Conservation (phyloP, 2,888 invertebrate genomes). For the Argyresthia albistria region DNA sequence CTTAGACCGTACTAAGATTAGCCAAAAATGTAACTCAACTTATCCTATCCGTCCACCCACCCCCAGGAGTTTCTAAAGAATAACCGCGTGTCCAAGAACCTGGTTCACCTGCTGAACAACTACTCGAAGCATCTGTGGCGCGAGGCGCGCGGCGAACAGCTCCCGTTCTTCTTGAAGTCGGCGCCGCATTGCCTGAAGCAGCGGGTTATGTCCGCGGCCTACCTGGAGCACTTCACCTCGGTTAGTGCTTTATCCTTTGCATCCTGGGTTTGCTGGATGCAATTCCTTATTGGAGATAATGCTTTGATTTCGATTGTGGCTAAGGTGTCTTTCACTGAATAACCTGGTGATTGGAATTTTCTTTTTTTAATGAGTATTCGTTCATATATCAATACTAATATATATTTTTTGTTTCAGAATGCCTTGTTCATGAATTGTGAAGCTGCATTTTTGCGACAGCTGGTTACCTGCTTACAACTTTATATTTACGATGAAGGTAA, state of each 20-base stretch:
- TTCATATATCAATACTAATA: no score
- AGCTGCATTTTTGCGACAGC: conserved; percentile 42
- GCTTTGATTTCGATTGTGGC: no score
- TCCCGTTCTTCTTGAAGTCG: conserved; percentile 31
- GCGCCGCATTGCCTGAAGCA: conserved; percentile 41
- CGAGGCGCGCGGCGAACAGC: conserved; percentile 41
- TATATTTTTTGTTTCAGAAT: conserved; percentile 30
- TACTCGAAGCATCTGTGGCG: conserved; percentile 48
- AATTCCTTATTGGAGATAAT: no score
- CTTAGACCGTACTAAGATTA: no score
- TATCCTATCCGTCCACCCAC: neutral
- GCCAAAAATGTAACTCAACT: no score
- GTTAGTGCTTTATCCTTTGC: conserved; percentile 23
- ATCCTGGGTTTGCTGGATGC: no score
- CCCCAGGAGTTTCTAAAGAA: conserved; percentile 42
- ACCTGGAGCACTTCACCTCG: conserved; percentile 30
- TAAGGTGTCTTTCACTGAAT: no score
- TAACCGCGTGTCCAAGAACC: conserved; percentile 44
- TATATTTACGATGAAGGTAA: conserved; percentile 43
- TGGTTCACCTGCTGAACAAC: conserved; percentile 35
- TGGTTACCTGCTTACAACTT: conserved; percentile 40
- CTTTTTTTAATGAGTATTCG: no score
- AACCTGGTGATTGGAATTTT: no score
- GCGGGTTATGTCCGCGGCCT: conserved; percentile 44
- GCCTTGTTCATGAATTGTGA: conserved; percentile 41